Evolutionary conservation across 2,888 invertebrate species (phyloP), one percentile per base, ranked within the genome.

Genomic region (Polymixis flavicincta): DNA sequence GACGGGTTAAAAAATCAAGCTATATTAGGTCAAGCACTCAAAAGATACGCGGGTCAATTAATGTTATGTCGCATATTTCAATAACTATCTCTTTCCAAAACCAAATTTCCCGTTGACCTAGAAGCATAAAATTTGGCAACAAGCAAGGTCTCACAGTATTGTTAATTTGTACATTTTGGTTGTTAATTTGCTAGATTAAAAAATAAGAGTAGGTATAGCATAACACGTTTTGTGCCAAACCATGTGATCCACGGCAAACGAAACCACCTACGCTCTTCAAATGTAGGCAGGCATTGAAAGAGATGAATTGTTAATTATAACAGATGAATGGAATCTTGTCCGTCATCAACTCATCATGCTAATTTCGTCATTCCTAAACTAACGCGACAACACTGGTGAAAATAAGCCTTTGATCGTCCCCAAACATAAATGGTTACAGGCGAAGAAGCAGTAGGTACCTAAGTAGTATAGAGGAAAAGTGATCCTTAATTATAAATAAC

Each of bases 151-250:
- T 45, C 8, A 28, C 25, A 25, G 19, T 48, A 48, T 8, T 55
- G 25, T 28, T 57, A 8, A 28, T 28, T 59, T 32, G 19, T 32
- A 17, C 42, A 45, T 13, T 45, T 13, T 45, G 42, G 11, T 11
- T 11, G 11, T 45, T 45, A 11, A 45, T 45, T 45, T 45, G 42
- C 11, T 45, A 45, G 42, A 45, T 13, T 45, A 45, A 45, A n/a
- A 45, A 45, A 45, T 45, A 11, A 45, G 42, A 45, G 42, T 45
- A 11, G 1, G 11, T 11, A 11, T 45, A 45, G 42, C 13, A 2
- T 7, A 37, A 17, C 11, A 63, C 19, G n/a, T 25, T 25, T 60
- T 5, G 14, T 80, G 55, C 64, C 84, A 79, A 69, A 59, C 19
- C 28, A 63, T 70, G 66, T 61, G 57, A 70, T 50, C 42, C 14